A percentile compares a stretch with the other conserved stretches of the same genome.
Evolutionary conservation across 2,888 invertebrate species (phyloP).

Genomic region (Ommatoiulus sabulosus): DNA sequence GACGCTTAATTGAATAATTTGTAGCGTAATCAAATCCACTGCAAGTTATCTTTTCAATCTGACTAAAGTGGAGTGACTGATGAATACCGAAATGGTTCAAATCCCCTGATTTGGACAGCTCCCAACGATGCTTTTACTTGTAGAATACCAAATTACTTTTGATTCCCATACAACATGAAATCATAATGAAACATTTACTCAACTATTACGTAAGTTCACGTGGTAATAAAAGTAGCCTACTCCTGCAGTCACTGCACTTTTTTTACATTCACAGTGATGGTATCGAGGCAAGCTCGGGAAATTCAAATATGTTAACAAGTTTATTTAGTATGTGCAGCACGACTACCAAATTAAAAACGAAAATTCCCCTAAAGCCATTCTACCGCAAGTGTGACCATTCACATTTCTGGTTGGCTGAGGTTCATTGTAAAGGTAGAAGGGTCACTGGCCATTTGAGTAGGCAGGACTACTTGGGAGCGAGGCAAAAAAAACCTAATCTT

Average conservation of each 20-base stretch:
- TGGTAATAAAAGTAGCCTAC: too few relatives aligned
- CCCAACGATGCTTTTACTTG: too few relatives aligned
- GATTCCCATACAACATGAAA: too few relatives aligned
- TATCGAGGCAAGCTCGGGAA: background rate
- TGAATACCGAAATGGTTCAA: too few relatives aligned
- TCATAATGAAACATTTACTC: too few relatives aligned
- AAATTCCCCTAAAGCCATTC: conserved; percentile 30
- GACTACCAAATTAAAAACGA: background rate
- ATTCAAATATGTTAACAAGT: background rate
- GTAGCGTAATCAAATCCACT: background rate
- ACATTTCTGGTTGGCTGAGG: conserved; percentile 21
- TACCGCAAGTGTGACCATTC: background rate
- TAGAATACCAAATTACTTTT: too few relatives aligned
- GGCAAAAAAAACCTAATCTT: background rate
- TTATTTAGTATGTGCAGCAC: conserved; percentile 5
- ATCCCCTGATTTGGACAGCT: too few relatives aligned
- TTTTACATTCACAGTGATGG: background rate
- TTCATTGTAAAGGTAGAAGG: conserved; percentile 13
- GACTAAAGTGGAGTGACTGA: too few relatives aligned
- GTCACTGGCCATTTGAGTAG: conserved; percentile 40
- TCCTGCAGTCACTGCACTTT: background rate
- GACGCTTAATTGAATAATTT: background rate
- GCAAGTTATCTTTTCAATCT: too few relatives aligned
- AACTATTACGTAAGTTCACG: too few relatives aligned
- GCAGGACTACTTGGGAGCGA: background rate